A percentile compares a stretch with the other conserved stretches of the same genome.
phyloP scores from a whole-genome alignment of 2,888 invertebrate genomes.

The Eilema griseolum region DNA sequence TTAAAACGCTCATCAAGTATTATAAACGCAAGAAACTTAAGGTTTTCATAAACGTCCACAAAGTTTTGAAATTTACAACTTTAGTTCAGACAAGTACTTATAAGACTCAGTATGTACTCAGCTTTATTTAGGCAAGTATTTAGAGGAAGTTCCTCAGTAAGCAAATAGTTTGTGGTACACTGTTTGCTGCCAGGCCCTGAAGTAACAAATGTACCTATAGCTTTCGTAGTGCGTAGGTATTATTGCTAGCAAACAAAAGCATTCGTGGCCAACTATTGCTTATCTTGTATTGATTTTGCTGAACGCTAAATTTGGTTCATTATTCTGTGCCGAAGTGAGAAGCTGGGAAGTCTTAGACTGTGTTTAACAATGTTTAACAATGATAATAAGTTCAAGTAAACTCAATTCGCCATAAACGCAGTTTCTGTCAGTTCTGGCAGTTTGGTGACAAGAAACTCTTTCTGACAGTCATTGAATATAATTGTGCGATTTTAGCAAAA shows the following conservation, averaged over 20 bases:
- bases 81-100: conserved; percentile 58
- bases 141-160: conserved; percentile 26
- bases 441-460: no score
- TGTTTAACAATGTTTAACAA: not conserved
- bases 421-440: no score
- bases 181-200: conserved; percentile 8
- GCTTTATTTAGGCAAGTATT: conserved; percentile 62
- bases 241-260: not conserved
- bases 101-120: conserved; percentile 58
- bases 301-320: not conserved
- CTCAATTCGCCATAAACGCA: not conserved
- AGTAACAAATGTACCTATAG: conserved; percentile 3
- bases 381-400: not conserved
- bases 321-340: not conserved
- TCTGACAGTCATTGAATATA: no score
- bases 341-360: not conserved
- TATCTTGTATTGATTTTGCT: not conserved
- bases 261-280: not conserved
- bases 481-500: no score
- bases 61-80: conserved; percentile 59
- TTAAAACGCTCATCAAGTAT: conserved; percentile 53
- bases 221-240: not conserved
- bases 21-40: conserved; percentile 44
- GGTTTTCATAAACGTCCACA: conserved; percentile 44
- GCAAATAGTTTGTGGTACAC: conserved; percentile 21